Evolutionary conservation across 2,113 vertebrate species (phyloP), one percentile per base, ranked within the genome.

Genomic region (Hippocampus mohnikei): DNA sequence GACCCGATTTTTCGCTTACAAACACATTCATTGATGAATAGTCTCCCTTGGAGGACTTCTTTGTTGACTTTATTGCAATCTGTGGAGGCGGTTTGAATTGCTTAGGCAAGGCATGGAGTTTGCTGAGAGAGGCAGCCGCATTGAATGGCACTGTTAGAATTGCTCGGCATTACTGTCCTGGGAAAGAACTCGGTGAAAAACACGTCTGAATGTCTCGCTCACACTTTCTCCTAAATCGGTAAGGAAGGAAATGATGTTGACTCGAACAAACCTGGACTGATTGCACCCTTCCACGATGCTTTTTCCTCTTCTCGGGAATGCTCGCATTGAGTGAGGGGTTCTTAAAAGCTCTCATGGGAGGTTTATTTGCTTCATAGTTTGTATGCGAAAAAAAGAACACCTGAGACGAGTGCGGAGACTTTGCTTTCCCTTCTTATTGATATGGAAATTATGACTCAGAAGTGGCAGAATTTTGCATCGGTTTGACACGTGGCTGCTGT

Each of bases 251-350:
- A 85, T 71, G 84, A 88, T 83, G 87, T 81, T 88, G 80, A 81
- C 80, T 82, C 53, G 84, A 90, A 91, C 88, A 91, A 90, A 91
- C 88, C 89, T 89, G 84, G 82, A 83, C 85, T 91, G 88, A 91
- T 91, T 91, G 86, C 87, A 82, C 71, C 84, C 85, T 90, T 90
- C 83, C 84, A 84, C 77, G 81, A 71, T 48, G 77, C 79, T 78
- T 79, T 85, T 80, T 82, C 81, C n/a, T 20, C 80, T 66, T 84
- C 73, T 82, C 73, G 78, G 82, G 79, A 84, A 89, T 88, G 78
- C 84, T 88, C 84, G 85, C 74, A 78, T 84, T 85, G 84, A 76
- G 71, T 18, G 52, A 79, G 64, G 76, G 71, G 85, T 83, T 67
- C 37, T n/a, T 72, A 74, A 85, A 42, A 74, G 82, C 82, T 86